These are phyloP conservation scores for Bimastos eiseni DNA, from an alignment of 2,888 invertebrate species.

Conservation along the genomic window DNA sequence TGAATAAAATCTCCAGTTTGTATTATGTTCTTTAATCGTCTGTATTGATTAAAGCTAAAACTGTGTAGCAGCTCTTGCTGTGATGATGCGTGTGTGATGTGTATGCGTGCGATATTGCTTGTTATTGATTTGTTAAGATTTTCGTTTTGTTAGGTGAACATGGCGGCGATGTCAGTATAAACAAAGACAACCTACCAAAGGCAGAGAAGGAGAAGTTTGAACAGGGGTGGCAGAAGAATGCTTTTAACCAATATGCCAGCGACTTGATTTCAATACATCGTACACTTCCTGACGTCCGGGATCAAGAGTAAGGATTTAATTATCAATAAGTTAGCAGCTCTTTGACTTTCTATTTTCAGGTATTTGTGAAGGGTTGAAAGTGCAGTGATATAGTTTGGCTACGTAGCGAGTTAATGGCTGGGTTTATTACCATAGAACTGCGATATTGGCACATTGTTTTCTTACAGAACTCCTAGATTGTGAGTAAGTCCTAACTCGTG, in stretches of 20 bases:
- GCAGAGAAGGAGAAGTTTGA: constrained; percentile 84
- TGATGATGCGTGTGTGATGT: neutral
- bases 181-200: constrained; percentile 75
- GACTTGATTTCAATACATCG: constrained; percentile 91
- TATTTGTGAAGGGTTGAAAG: too few relatives aligned
- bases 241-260: constrained; percentile 94
- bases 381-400: too few relatives aligned
- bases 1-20: neutral
- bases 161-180: constrained; percentile 82
- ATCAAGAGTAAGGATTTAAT: constrained; percentile 55
- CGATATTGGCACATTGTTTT: too few relatives aligned
- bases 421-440: too few relatives aligned
- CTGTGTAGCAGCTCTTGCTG: neutral
- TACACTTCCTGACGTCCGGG: constrained; percentile 76
- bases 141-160: constrained; percentile 72
- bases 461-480: too few relatives aligned
- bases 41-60: neutral
- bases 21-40: neutral
- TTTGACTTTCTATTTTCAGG: too few relatives aligned
- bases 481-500: neutral
- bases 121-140: neutral
- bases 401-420: too few relatives aligned
- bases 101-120: too few relatives aligned
- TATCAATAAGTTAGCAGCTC: neutral
- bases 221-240: constrained; percentile 92